Conservation (phyloP, 2,888 invertebrate genomes). For the Eupithecia insigniata region DNA sequence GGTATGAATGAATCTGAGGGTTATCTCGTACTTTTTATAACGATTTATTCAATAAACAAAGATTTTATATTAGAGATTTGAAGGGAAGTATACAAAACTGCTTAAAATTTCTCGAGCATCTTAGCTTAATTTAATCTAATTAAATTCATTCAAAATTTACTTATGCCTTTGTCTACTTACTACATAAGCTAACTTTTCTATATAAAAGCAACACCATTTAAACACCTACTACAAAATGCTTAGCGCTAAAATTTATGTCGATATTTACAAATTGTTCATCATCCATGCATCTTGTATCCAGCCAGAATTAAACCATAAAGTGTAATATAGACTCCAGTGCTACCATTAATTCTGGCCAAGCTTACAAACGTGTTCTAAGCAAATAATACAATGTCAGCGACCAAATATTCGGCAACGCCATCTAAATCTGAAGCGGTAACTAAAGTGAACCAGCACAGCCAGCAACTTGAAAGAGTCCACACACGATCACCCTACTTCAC, state of each 20-base stretch:
- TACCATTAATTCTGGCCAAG: slow-evolving; percentile 52
- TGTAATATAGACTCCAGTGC: slow-evolving; percentile 45
- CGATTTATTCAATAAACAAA: background rate
- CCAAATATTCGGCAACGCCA: slow-evolving; percentile 63
- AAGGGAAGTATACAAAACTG: background rate
- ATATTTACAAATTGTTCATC: slow-evolving; percentile 28
- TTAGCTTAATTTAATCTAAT: background rate
- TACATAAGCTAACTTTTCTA: slow-evolving; percentile 14
- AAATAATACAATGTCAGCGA: slow-evolving; percentile 54
- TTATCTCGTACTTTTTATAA: background rate
- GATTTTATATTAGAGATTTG: background rate
- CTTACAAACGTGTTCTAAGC: slow-evolving; percentile 48
- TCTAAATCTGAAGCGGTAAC: slow-evolving; percentile 66
- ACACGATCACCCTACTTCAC: background rate
- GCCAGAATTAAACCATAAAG: slow-evolving; percentile 44
- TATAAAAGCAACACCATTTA: slow-evolving; percentile 33
- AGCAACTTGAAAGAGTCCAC: slow-evolving; percentile 54
- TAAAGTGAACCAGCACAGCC: slow-evolving; percentile 72
- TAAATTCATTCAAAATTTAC: background rate
- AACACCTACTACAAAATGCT: slow-evolving; percentile 29
- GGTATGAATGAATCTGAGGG: background rate
- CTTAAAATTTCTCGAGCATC: background rate
- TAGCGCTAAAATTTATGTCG: slow-evolving; percentile 31
- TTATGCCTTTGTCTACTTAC: slow-evolving; percentile 9
- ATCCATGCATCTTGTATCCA: slow-evolving; percentile 39